Percentiles rank a stretch among this genome's conserved stretches.
phyloP scores from a whole-genome alignment of 2,113 vertebrate genomes.

The Sakesphorus luctuosus region DNA sequence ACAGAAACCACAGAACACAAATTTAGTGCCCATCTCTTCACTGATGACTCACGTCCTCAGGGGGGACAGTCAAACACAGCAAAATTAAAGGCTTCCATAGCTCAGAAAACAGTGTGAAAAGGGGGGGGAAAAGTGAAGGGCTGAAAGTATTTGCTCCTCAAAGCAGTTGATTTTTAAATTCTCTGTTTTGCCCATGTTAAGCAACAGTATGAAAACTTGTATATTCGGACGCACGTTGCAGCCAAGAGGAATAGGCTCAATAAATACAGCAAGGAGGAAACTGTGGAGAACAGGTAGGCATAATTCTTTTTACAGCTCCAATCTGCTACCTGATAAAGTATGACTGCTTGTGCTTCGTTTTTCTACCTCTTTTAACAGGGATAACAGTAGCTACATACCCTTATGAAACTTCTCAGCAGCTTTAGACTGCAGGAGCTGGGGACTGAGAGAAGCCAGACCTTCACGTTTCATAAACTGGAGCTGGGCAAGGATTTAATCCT shows the following conservation, averaged over 20 bases:
- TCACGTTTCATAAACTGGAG: neutral
- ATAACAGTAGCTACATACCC: neutral
- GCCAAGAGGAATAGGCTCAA: neutral
- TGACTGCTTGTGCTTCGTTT: neutral
- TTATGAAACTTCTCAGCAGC: neutral
- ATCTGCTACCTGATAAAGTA: neutral
- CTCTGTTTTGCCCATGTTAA: neutral
- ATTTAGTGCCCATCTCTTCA: neutral
- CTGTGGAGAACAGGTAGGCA: neutral
- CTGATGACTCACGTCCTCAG: neutral
- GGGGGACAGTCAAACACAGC: neutral
- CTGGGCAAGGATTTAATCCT: neutral
- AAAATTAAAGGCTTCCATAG: constrained; percentile 3
- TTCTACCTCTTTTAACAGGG: neutral
- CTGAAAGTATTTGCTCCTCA: neutral
- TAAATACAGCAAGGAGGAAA: neutral
- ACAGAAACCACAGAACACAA: neutral
- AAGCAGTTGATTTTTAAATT: neutral
- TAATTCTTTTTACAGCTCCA: neutral
- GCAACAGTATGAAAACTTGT: neutral
- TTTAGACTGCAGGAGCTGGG: neutral
- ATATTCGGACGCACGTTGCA: neutral
- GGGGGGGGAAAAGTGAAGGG: neutral
- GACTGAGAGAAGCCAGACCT: neutral
- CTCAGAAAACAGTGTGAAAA: neutral